Base-by-base conservation (phyloP, 2,113 vertebrate species). In the Lichenostomus cassidix region DNA sequence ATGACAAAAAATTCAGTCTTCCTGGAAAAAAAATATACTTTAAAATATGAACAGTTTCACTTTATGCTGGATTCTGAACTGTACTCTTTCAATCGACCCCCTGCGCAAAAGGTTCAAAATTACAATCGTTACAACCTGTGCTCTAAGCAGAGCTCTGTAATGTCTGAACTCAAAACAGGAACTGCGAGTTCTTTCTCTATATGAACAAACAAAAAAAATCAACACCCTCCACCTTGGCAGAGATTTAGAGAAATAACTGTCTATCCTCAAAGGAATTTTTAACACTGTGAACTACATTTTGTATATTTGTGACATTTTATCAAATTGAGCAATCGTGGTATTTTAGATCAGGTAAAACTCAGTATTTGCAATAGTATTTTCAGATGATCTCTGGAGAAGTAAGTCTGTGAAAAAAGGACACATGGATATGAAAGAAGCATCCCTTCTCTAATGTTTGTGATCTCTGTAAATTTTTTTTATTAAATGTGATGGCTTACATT, bases 51-150 rank as follows among this genome's bases (percentile, higher is more conserved):
- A 21, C 8, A 23, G 2, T 69, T 69, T 33, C 33, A 37, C 23
- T 71, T 81, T n/a, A 25, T 60, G 17, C 10, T 63, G 31, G 13
- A 25, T 75, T 3, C 12, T 78, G n/a, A 37, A 33, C 11, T 25
- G 7, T 24, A 83, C 4, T 1, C 4, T 73, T 87, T 76, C 37
- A 37, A 24, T 44, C 19, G 0, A 37, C 0, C 1, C 2, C 12
- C n/a, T 4, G 0, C 52, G 14, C 12, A 64, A 63, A 88, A 47
- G 16, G 13, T 53, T 90, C 28, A 75, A 75, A 82, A 85, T 24
- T 35, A 39, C 46, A 60, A 35, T 5, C 9, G 23, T 9, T 53
- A 5, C 3, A 15, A 28, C 15, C 4, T 58, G 12, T n/a, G 35
- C 63, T 42, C 58, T 62, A 50, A 63, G 39, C 25, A 87, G 41